Percentiles rank a stretch among this genome's conserved stretches.
These are phyloP conservation scores for Ligdia adustata DNA, from an alignment of 2,888 invertebrate species.

Conservation along the genomic window DNA sequence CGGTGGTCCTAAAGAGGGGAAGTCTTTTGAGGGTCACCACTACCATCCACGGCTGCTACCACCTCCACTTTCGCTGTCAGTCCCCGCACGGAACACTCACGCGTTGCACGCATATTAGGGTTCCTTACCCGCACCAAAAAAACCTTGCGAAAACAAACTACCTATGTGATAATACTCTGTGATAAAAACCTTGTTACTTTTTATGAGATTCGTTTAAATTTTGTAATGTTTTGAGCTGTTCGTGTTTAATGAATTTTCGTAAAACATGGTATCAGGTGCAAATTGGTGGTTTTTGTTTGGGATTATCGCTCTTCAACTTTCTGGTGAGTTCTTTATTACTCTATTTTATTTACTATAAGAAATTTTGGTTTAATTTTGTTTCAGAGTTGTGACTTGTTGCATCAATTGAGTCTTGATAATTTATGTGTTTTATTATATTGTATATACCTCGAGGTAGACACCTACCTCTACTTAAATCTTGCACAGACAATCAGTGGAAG, in stretches of 20 bases:
- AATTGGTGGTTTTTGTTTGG: conserved; percentile 74
- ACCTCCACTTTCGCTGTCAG: conserved; percentile 73
- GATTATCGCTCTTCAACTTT: conserved; percentile 64
- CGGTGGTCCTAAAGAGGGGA: conserved; percentile 47
- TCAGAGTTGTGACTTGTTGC: too few relatives aligned
- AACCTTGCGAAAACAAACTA: conserved; percentile 9
- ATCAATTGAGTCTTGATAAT: too few relatives aligned
- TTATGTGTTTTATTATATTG: too few relatives aligned
- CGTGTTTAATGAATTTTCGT: conserved; percentile 1
- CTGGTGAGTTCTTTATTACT: conserved; percentile 60
- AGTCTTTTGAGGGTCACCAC: conserved; percentile 50
- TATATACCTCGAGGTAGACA: too few relatives aligned
- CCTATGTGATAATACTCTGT: conserved; percentile 12
- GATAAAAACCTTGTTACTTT: neutral
- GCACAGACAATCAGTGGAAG: too few relatives aligned
- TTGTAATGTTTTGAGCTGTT: neutral
- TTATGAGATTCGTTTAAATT: neutral
- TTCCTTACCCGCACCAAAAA: conserved; percentile 7
- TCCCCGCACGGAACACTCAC: conserved; percentile 55
- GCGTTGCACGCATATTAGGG: conserved; percentile 49
- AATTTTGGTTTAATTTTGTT: too few relatives aligned
- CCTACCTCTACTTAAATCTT: too few relatives aligned
- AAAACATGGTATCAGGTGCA: conserved; percentile 61
- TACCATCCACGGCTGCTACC: conserved; percentile 37
- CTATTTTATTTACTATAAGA: too few relatives aligned